Conservation (phyloP, 2,888 invertebrate genomes). For the Zhuqinia jingwanae region DNA sequence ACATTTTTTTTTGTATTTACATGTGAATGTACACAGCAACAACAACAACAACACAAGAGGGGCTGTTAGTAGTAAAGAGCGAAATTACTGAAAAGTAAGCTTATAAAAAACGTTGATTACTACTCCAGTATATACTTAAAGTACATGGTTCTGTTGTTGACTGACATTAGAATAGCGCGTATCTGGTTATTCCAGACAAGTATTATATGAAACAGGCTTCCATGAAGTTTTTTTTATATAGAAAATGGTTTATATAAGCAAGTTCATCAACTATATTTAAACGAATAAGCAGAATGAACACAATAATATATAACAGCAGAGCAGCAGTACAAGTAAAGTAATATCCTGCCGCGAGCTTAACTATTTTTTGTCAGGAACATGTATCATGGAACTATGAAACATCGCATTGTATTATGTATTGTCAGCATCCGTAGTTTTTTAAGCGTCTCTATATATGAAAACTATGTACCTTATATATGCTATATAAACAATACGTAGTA, state of each 20-base stretch:
- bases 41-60: not conserved
- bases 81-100: conserved; percentile 17
- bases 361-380: conserved; percentile 21
- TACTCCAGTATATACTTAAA: not conserved
- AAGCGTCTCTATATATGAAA: not conserved
- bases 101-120: conserved; percentile 1
- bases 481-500: too few relatives aligned
- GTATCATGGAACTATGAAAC: conserved; percentile 32
- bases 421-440: conserved; percentile 23
- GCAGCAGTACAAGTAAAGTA: conserved; percentile 13
- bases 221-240: too few relatives aligned
- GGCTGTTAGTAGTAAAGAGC: conserved; percentile 3
- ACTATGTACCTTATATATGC: too few relatives aligned
- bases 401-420: conserved; percentile 39
- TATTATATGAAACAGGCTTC: too few relatives aligned
- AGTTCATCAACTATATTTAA: not conserved
- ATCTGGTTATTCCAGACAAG: not conserved
- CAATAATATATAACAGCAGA: not conserved
- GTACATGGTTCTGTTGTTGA: not conserved
- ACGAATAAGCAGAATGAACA: not conserved
- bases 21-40: not conserved
- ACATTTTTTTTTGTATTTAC: not conserved
- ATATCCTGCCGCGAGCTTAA: conserved; percentile 16
- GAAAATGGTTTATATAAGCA: too few relatives aligned
- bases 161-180: not conserved